Evolutionary conservation across 2,888 invertebrate species (phyloP).

Genomic region (Slavum lentiscoides): DNA sequence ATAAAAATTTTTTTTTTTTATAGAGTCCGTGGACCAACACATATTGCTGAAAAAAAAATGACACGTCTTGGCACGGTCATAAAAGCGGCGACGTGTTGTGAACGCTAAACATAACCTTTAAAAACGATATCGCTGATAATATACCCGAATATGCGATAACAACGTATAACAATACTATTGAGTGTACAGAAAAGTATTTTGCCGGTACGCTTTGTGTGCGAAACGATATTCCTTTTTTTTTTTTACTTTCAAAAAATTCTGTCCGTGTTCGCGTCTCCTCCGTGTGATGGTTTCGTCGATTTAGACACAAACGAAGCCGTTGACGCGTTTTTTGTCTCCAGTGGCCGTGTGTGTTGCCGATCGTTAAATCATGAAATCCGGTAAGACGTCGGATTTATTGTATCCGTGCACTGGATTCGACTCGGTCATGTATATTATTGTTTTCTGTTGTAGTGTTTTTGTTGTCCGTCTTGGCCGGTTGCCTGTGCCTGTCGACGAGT

Average conservation of each 20-base stretch:
- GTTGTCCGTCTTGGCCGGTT: slow-evolving; percentile 13
- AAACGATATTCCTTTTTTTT: slow-evolving; percentile 15
- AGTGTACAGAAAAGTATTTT: too few relatives aligned
- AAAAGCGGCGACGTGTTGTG: too few relatives aligned
- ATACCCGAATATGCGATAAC: too few relatives aligned
- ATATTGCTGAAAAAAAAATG: too few relatives aligned
- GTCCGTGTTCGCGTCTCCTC: background rate
- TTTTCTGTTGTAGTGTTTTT: slow-evolving; percentile 11
- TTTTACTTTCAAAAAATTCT: background rate
- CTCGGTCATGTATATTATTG: too few relatives aligned
- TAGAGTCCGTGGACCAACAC: too few relatives aligned
- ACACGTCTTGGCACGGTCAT: too few relatives aligned
- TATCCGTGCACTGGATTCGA: background rate
- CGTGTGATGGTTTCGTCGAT: slow-evolving; percentile 9
- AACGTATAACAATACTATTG: too few relatives aligned
- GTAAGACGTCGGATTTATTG: background rate
- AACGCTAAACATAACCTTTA: too few relatives aligned
- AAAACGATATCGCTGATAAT: too few relatives aligned
- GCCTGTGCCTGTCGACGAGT: slow-evolving; percentile 19
- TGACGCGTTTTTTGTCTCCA: background rate
- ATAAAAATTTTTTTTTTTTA: too few relatives aligned
- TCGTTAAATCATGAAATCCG: slow-evolving; percentile 12
- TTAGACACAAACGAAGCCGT: background rate
- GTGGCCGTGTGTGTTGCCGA: background rate
- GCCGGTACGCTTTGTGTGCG: too few relatives aligned